Percentiles rank a stretch among this genome's conserved stretches.
These are phyloP conservation scores for Trypoxylon attenuatum DNA, from an alignment of 2,888 invertebrate genomes.

Conservation along the genomic window DNA sequence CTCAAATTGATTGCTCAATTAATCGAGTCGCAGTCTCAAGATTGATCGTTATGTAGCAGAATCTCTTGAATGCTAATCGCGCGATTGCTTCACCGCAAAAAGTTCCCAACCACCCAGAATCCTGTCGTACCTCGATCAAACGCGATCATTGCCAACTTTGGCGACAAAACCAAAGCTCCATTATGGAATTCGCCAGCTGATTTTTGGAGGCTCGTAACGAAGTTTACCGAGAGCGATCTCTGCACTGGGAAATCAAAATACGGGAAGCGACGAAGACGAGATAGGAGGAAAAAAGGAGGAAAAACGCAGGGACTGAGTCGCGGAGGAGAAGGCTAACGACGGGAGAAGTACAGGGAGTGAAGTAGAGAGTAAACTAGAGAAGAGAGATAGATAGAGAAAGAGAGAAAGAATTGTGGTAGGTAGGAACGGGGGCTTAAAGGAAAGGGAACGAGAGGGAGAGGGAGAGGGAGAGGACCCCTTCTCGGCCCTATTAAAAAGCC, in stretches of 20 bases:
- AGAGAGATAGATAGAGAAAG: not conserved
- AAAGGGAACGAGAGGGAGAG: conserved; percentile 2
- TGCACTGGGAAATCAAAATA: no score
- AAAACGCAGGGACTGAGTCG: conserved; percentile 9
- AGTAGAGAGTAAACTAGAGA: conserved; percentile 2
- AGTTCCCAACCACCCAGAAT: no score
- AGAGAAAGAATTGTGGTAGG: conserved; percentile 4
- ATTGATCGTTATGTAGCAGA: not conserved
- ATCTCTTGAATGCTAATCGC: not conserved
- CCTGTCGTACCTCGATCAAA: no score
- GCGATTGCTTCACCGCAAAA: not conserved
- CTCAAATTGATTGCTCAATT: not conserved
- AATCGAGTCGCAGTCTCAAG: not conserved
- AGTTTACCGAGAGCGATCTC: no score
- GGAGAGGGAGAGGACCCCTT: conserved; percentile 42
- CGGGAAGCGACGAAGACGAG: conserved; percentile 48
- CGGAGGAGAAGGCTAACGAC: conserved; percentile 11
- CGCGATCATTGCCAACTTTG: no score
- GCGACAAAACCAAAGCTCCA: no score
- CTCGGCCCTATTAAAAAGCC: conserved; percentile 74
- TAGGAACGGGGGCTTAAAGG: not conserved
- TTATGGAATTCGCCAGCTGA: no score
- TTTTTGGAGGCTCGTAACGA: no score
- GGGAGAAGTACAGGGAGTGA: not conserved
- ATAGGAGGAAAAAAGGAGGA: conserved; percentile 35